Evolutionary conservation across 2,797 vertebrate species (phyloP), one percentile per base, ranked within the genome.

Genomic region (Protonibea diacanthus): DNA sequence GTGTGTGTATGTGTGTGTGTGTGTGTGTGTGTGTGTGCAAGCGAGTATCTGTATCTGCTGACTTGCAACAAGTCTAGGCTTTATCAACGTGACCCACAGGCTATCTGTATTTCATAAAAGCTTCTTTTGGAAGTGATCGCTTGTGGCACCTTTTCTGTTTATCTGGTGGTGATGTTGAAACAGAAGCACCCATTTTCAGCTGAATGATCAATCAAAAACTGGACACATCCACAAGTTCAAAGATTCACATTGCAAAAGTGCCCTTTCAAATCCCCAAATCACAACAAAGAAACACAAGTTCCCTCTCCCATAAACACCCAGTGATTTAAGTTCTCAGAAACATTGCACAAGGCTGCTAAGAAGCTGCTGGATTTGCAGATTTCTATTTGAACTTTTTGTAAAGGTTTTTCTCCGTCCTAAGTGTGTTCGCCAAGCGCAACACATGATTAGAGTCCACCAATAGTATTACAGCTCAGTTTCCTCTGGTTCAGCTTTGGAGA

Each of bases 331-430:
- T 89, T 91, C 86, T 67, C 67, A 1, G 84, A 89, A 91, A 82
- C 78, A 71, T 90, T 90, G 76, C 90, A 88, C 86, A 90, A 89
- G 80, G 83, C 86, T 77, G 80, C 83, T 84, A 78, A 88, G 84
- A 89, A 88, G 74, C 75, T 90, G 88, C 74, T 73, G 88, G 87
- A 92, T 89, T 89, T 93, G 83, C 71, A 88, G 76, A 81, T 88
- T 89, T 93, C 75, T 79, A 58, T 90, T 87, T 89, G 77, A 89
- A 91, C 88, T 85, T 86, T 85, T 81, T 88, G 78, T 63, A 84
- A 79, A 68, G 75, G 51, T 51, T 76, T 86, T 82, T 74, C 73
- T 78, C 65, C 11, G 4, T 79, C 76, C 77, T 71, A 76, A 78
- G 80, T 78, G 70, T 60, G 75, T 88, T 92, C 89, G 82, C 87